Base-by-base conservation (phyloP, 2,797 vertebrate genomes). In the Fringilla coelebs region DNA sequence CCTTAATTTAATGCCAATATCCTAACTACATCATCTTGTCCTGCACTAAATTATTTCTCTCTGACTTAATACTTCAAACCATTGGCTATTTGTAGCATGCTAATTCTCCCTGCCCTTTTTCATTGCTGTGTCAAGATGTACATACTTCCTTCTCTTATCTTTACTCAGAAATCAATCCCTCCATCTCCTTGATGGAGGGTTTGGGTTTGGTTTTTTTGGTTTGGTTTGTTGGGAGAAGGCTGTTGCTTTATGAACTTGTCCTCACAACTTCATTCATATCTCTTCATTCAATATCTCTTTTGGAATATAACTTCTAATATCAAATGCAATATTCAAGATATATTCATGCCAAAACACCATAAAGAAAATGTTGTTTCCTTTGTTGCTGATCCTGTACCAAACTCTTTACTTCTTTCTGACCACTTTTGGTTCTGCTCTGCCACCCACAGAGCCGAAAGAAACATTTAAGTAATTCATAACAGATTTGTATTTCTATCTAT, bases 131-230 rank as follows among this genome's bases (percentile, higher is more conserved):
- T 65, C 38, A 92, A 85, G 29, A 46, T 51, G 24, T 48, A 72
- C 34, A 57, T 46, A 21, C 9, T 72, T 75, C 19, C 32, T 63
- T 76, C 48, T 78, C 75, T 86, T 52, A 81, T 95, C 54, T 93
- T 86, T 81, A 66, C 28, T 84, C 21, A 41, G 48, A 94, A 96
- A 93, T 94, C 66, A 86, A 83, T 82, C 16, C 2, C 9, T 79
- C 21, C 13, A n/a, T 32, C 54, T 68, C 38, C 49, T 74, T 77
- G 71, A 93, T 80, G 7, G 10, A 22, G 13, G 8, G 9, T 13
- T 62, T 45, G 40, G 32, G 13, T 31, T 51, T 28, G 17, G 28
- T 25, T 25, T 18, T 20, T 5, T 26, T 52, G n/a, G n/a, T n/a
- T 41, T 40, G 51, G 25, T 9, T 29, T 45, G 2, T 8, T 51